Base-by-base conservation (phyloP, 1,140 invertebrate genomes). In the Campoletis sonorensis region DNA sequence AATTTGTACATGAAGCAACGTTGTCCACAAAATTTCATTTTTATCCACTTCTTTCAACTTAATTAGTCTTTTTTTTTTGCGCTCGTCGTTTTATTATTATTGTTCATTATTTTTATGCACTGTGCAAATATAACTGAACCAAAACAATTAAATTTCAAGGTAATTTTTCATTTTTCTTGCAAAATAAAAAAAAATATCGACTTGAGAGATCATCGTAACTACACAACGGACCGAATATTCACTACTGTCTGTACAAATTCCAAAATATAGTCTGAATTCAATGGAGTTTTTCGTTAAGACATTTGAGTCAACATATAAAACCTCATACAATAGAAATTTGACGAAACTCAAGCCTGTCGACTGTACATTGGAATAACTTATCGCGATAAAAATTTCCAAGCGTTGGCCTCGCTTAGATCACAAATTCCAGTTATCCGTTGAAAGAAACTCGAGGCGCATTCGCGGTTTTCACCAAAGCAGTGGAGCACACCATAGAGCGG, bases 401-500 rank as follows among this genome's bases (percentile, higher is more conserved):
- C 45, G 54, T 61, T 13, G 16, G 18, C 40, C 8, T 78, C 37
- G 54, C 18, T n/a, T 13, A 2, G 73, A 1, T 13, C 23, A 58
- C 61, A 64, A 64, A 64, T 64, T 8, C 23, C 23, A 23, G 8
- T 16, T 11, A 27, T 1, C 54, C 30, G 33, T 18, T 61, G 26
- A 78, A 45, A 21, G 30, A 78, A 78, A 78, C 21, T 4, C 33
- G 58, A n/a, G 51, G 51, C 58, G 73, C 26, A 37, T 77, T 64
- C 27, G 73, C 73, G 58, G 76, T 78, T 70, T 70, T 45, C 58
- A 37, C 58, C 33, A 37, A 49, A 67, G 71, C 13, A 51, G 51
- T 67, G 82, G 58, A 82, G 64, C 45, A 81, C 21, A 26, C 21
- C 23, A 26, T 26, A 71, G 82, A 79, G 79, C 68, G 82, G 85